Evolutionary conservation across 2,797 vertebrate genomes (phyloP).

Genomic region (Rhadinocentrus ornatus): DNA sequence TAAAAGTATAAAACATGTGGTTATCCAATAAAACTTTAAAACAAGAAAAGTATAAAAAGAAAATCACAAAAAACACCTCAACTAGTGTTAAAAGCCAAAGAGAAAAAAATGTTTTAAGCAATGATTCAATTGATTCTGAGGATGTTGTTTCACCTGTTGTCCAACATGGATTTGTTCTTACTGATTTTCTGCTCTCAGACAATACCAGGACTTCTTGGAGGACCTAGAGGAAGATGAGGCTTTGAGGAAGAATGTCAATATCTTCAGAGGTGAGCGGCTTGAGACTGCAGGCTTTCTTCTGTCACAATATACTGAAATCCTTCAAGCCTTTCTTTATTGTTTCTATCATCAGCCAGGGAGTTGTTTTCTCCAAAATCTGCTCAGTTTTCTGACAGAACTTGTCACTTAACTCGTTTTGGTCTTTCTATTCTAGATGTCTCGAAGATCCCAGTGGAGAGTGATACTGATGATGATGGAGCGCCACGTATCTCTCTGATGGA

Average conservation of each 20-base stretch:
- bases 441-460: slow-evolving; percentile 91
- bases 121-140: too few relatives aligned
- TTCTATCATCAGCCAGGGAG: not conserved
- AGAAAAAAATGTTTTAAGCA: too few relatives aligned
- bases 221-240: slow-evolving; percentile 97
- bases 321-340: not conserved
- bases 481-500: slow-evolving; percentile 92
- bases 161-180: slow-evolving; percentile 9
- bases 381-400: slow-evolving; percentile 1
- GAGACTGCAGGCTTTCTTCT: not conserved
- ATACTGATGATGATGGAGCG: slow-evolving; percentile 93
- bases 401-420: slow-evolving; percentile 3
- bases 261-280: slow-evolving; percentile 90
- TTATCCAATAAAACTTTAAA: too few relatives aligned
- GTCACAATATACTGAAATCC: not conserved
- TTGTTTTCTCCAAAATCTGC: slow-evolving; percentile 4
- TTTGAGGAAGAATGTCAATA: slow-evolving; percentile 95
- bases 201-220: slow-evolving; percentile 98
- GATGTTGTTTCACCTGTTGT: not conserved
- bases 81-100: too few relatives aligned
- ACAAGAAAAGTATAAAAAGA: too few relatives aligned
- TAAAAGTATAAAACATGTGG: too few relatives aligned
- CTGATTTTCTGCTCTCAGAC: slow-evolving; percentile 77
- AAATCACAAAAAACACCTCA: too few relatives aligned
- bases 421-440: slow-evolving; percentile 80